Evolutionary conservation across 2,888 invertebrate genomes (phyloP), one percentile per base, ranked within the genome.

Genomic region (Leucophora obtusa): DNA sequence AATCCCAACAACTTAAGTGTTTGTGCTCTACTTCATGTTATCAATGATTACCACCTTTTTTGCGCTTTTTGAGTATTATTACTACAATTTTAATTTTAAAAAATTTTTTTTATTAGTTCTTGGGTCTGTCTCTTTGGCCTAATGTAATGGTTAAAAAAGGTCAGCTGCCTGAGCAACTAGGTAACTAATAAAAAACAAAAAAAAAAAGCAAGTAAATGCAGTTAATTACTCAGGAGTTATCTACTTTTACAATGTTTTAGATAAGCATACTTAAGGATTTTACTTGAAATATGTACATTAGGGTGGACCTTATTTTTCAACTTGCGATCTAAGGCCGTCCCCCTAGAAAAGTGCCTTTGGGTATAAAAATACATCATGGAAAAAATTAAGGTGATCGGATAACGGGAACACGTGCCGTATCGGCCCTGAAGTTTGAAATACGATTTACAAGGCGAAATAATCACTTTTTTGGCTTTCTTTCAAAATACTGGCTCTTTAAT

Each of bases 201-300:
- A 3, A 28, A 28, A 50, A 38, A 65, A 59, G 50, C 66, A 50
- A 62, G 66, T 54, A 75, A 68, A 53, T 71, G 66, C 75, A 75
- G 71, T 80, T 80, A 80, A 80, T 79, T 79, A 79, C 79, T 60
- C 43, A 21, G 62, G 74, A 74, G 66, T 78, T 72, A 65, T 65
- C 63, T 63, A 59, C 63, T 76, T 73, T 69, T 53, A 75, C 56
- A 75, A 56, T 75, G 68, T 63, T 79, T 47, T 79, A 79, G 79
- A 79, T 75, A 80, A 79, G 79, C 66, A 62, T 73, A 71, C 75
- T 71, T 71, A 75, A 80, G 75, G 38, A 75, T 75, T 75, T 63
- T 51, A 51, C 35, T 62, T 50, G 17, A 76, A 63, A 58, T 69
- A 63, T n/a, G n/a, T n/a, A n/a, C n/a, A n/a, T n/a, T n/a, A n/a